Conservation (phyloP, 2,888 invertebrate genomes). For the Osmoderma eremita region DNA sequence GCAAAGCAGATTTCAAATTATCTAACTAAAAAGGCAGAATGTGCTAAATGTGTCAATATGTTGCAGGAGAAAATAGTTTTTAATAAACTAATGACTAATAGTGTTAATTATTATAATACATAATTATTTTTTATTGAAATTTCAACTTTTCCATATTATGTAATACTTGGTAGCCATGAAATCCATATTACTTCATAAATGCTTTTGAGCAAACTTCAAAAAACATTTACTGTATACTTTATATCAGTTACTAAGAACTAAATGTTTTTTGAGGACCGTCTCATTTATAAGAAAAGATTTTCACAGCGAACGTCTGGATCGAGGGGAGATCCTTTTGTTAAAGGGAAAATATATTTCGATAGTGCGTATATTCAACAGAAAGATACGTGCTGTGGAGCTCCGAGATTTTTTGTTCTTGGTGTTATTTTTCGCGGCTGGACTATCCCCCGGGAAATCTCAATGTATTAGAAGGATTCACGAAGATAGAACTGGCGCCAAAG, state of each 20-base stretch:
- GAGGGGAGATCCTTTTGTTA: slow-evolving; percentile 17
- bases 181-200: no score
- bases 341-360: slow-evolving; percentile 28
- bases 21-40: no score
- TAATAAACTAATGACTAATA: no score
- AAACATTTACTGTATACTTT: no score
- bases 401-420: slow-evolving; percentile 52
- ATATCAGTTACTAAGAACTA: background rate
- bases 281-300: slow-evolving; percentile 11
- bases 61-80: no score
- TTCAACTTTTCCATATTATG: no score
- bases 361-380: slow-evolving; percentile 29
- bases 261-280: background rate
- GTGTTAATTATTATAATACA: no score
- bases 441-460: slow-evolving; percentile 57
- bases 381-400: slow-evolving; percentile 28
- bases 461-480: slow-evolving; percentile 55
- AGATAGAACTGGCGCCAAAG: slow-evolving; percentile 52
- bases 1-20: no score
- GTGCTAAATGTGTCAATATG: no score
- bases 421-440: slow-evolving; percentile 55
- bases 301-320: background rate
- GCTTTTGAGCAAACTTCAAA: no score
- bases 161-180: no score
- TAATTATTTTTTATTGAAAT: no score